Evolutionary conservation across 1,140 invertebrate genomes (phyloP), one percentile per base, ranked within the genome.

Genomic region (Procambarus clarkii): DNA sequence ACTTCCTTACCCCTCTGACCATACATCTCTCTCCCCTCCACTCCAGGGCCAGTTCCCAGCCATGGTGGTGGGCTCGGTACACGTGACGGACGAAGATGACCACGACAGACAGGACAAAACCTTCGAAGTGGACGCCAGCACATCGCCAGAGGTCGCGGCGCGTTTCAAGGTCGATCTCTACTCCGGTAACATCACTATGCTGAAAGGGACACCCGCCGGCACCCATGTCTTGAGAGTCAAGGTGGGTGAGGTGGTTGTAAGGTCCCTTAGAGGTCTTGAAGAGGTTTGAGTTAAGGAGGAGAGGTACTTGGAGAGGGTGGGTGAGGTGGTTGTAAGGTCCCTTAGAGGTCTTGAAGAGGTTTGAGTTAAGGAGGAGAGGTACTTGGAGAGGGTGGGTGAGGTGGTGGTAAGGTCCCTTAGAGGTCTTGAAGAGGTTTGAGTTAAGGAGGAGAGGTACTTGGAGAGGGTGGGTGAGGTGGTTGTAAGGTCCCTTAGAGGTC

Each of bases 71-170:
- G 98, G 98, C 44, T 95, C 98, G 87, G 98, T 99, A 1, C 98
- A 99, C 94, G 98, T 99, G 0, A 98, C 98, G 94, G 98, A 99
- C 95, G 95, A 98, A 64, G 98, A 99, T 94, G 98, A 99, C 94
- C 99, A 98, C 98, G 98, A 99, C 95, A 94, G 99, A 91, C 97
- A 97, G 0, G 98, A 99, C 94, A 99, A 99, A 94, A 98, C 98
- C 93, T 99, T 99, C 95, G 98, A 98, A 93, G 98, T 98, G 97
- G 95, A 96, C 79, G 97, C 97, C 94, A 86, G 58, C 24, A 91
- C 88, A 54, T 85, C 74, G 11, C 79, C 77, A 0, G 88, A 91
- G 44, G 88, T 91, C 46, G 96, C 97, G 94, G 92, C 93, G 2
- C 94, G 95, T 93, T 99, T 98, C 94, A 97, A 97, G 80, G 94